Conservation (phyloP, 1,140 invertebrate genomes). For the Pogonognathellus flavescens region DNA sequence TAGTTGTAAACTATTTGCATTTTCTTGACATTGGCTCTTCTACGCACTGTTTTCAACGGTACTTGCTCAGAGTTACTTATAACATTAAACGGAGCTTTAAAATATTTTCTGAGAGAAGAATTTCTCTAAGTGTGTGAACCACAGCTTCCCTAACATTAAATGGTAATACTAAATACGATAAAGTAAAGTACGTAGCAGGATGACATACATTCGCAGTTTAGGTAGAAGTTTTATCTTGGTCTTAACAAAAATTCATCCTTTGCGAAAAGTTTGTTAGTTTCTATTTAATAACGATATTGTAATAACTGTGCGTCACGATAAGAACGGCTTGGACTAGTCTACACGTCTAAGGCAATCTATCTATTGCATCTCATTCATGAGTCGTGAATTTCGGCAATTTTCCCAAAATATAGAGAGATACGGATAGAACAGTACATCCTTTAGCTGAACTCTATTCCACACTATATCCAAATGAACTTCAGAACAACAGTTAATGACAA, state of each 20-base stretch:
- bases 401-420: constrained; percentile 26
- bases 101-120: too few species aligned
- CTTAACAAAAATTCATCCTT: background rate
- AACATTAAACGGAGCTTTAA: too few species aligned
- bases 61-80: too few species aligned
- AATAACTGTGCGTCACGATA: constrained; percentile 21
- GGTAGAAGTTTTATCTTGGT: background rate
- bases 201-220: constrained; percentile 11
- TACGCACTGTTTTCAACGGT: too few species aligned
- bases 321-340: background rate
- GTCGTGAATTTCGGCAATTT: constrained; percentile 35
- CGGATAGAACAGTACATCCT: constrained; percentile 21
- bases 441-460: background rate
- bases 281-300: background rate
- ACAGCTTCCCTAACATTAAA: too few species aligned
- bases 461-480: constrained; percentile 16
- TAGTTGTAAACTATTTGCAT: too few species aligned
- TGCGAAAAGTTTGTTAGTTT: constrained; percentile 35
- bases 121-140: too few species aligned
- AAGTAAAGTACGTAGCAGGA: background rate
- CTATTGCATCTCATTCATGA: constrained; percentile 37
- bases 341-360: background rate
- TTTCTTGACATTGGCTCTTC: too few species aligned
- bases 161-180: too few species aligned
- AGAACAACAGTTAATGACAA: constrained; percentile 27